A percentile compares a stretch with the other conserved stretches of the same genome.
Conservation (phyloP, 2,113 vertebrate species). For the Aix galericulata region DNA sequence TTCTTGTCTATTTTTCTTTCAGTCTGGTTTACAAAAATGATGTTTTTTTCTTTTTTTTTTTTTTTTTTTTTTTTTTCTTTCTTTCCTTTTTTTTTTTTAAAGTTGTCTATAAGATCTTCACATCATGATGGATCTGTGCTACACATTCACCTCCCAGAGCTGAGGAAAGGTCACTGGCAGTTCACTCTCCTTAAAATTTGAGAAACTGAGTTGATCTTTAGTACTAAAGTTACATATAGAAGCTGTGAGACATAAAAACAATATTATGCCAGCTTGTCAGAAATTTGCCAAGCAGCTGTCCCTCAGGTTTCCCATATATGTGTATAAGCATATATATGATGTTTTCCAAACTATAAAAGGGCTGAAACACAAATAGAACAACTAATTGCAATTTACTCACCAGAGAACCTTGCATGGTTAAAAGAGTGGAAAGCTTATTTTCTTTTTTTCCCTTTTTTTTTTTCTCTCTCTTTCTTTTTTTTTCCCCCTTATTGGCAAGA, state of each 20-base stretch:
- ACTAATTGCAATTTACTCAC: background rate
- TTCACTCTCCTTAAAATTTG: slow-evolving; percentile 44
- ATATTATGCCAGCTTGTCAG: slow-evolving; percentile 28
- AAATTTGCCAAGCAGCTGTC: slow-evolving; percentile 13
- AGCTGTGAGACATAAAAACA: slow-evolving; percentile 15
- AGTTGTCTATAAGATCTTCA: slow-evolving; percentile 10
- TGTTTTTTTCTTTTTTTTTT: rapidly evolving
- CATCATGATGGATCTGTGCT: slow-evolving; percentile 28
- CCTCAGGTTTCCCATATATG: background rate
- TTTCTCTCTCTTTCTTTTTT: no score
- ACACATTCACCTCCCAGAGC: slow-evolving; percentile 43
- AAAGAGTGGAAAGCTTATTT: background rate
- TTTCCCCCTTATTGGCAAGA: background rate
- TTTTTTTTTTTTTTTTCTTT: background rate
- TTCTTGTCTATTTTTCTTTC: background rate
- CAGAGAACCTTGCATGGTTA: background rate
- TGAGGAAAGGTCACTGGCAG: slow-evolving; percentile 60
- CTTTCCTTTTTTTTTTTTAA: background rate
- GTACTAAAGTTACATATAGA: slow-evolving; percentile 46
- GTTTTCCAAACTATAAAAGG: background rate
- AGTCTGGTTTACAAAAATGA: background rate
- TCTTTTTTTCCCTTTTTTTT: background rate
- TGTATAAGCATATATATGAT: background rate
- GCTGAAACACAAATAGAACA: background rate
- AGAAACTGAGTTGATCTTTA: slow-evolving; percentile 19